Evolutionary conservation across 1,140 invertebrate species (phyloP).

Genomic region (Lordiphosa collinella): DNA sequence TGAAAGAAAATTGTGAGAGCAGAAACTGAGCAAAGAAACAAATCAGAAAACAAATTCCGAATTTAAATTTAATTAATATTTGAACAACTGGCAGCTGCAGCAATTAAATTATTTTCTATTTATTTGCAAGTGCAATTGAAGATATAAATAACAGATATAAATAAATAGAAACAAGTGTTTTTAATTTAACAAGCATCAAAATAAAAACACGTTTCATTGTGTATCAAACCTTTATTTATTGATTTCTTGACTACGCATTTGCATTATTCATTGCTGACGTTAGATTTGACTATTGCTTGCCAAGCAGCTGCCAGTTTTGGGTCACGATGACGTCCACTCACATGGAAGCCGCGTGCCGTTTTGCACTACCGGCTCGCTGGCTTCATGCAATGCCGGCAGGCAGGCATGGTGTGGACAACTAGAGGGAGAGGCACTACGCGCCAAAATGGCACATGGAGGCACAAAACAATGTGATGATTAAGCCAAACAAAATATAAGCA

Average conservation of each 20-base stretch:
- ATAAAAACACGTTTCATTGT: slow-evolving; percentile 3
- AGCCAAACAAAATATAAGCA: slow-evolving; percentile 8
- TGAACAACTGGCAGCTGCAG: slow-evolving; percentile 38
- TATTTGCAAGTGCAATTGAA: slow-evolving; percentile 49
- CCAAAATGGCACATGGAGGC: slow-evolving; percentile 20
- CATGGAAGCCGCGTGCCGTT: slow-evolving; percentile 37
- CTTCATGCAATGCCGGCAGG: slow-evolving; percentile 26
- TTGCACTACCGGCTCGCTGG: slow-evolving; percentile 2
- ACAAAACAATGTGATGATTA: slow-evolving; percentile 29
- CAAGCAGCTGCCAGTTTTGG: slow-evolving; percentile 40
- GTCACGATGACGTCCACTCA: slow-evolving; percentile 42
- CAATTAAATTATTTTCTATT: slow-evolving; percentile 44
- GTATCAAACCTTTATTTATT: background rate
- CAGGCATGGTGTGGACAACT: slow-evolving; percentile 7
- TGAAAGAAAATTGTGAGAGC: background rate
- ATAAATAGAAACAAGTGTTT: slow-evolving; percentile 50
- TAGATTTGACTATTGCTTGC: slow-evolving; percentile 3
- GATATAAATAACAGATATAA: slow-evolving; percentile 39
- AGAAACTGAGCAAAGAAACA: too few species aligned
- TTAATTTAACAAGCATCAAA: slow-evolving; percentile 8
- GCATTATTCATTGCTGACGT: slow-evolving; percentile 45
- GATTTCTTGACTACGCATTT: slow-evolving; percentile 3
- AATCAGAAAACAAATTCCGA: slow-evolving; percentile 19
- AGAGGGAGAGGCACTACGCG: slow-evolving; percentile 8
- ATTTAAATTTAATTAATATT: slow-evolving; percentile 25